Evolutionary conservation across 1,140 invertebrate genomes (phyloP).

Genomic region (Maniola jurtina): DNA sequence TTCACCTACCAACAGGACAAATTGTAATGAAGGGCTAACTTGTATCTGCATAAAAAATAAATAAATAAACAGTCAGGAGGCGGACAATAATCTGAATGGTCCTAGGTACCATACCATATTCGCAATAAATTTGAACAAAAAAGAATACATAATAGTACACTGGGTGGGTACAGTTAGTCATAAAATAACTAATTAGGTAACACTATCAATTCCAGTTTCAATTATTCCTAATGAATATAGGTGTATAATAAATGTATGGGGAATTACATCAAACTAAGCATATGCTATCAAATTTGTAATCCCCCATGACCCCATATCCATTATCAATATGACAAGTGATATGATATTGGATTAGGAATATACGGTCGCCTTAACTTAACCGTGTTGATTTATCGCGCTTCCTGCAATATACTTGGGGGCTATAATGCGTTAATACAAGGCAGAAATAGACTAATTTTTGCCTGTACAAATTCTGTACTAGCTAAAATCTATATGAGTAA

Average conservation of each 20-base stretch:
- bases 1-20: too few relatives aligned
- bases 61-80: too few relatives aligned
- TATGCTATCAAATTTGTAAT: constrained; percentile 43
- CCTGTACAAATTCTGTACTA: not conserved
- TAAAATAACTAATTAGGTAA: too few relatives aligned
- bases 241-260: constrained; percentile 12
- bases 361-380: constrained; percentile 13
- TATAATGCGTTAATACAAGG: not conserved
- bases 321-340: constrained; percentile 39
- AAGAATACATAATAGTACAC: too few relatives aligned
- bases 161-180: too few relatives aligned
- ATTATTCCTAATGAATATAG: constrained; percentile 37
- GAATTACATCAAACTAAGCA: constrained; percentile 39
- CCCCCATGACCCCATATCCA: constrained; percentile 35
- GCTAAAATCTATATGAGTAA: too few relatives aligned
- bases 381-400: constrained; percentile 16
- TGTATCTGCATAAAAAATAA: too few relatives aligned
- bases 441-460: not conserved
- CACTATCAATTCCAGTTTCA: constrained; percentile 21
- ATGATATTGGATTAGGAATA: constrained; percentile 32
- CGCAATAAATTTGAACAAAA: too few relatives aligned
- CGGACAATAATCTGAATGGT: too few relatives aligned
- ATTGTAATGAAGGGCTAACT: too few relatives aligned
- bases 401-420: not conserved
- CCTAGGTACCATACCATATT: too few relatives aligned